Conservation (phyloP, 2,113 vertebrate genomes). For the Hippoglossus stenolepis region DNA sequence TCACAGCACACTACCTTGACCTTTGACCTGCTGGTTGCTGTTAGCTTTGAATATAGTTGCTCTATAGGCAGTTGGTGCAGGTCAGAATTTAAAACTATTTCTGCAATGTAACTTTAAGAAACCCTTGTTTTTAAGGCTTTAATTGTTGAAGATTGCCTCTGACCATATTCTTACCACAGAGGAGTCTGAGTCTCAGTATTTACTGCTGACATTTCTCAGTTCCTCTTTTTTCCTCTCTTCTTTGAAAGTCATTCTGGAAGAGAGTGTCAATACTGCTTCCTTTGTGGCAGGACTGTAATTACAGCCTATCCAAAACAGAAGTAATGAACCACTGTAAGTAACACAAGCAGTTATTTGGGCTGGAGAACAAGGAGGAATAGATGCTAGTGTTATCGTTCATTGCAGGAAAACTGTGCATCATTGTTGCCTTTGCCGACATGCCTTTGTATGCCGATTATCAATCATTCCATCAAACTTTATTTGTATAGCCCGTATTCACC, state of each 20-base stretch:
- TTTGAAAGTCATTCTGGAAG: conserved; percentile 1
- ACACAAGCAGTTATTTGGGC: conserved; percentile 23
- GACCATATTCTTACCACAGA: not conserved
- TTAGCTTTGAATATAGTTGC: not conserved
- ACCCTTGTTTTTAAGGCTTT: too few species aligned
- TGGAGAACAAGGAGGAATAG: conserved; percentile 29
- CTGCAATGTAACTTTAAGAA: too few species aligned
- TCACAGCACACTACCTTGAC: not conserved
- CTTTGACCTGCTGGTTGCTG: conserved; percentile 13
- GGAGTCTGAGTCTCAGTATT: not conserved
- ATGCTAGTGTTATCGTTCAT: not conserved
- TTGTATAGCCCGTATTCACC: too few species aligned
- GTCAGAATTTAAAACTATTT: not conserved
- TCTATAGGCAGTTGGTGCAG: not conserved
- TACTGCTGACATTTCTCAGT: conserved; percentile 10
- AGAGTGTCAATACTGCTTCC: conserved; percentile 20
- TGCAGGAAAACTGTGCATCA: not conserved
- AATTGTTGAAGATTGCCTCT: not conserved
- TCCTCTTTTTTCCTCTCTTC: not conserved
- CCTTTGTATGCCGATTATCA: not conserved
- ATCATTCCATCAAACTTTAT: too few species aligned
- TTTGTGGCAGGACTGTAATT: conserved; percentile 34
- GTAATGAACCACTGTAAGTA: conserved; percentile 32
- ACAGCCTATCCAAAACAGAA: conserved; percentile 38
- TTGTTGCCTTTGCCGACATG: not conserved